phyloP scores from a whole-genome alignment of 2,113 vertebrate genomes.

The Oryzias curvinotus region DNA sequence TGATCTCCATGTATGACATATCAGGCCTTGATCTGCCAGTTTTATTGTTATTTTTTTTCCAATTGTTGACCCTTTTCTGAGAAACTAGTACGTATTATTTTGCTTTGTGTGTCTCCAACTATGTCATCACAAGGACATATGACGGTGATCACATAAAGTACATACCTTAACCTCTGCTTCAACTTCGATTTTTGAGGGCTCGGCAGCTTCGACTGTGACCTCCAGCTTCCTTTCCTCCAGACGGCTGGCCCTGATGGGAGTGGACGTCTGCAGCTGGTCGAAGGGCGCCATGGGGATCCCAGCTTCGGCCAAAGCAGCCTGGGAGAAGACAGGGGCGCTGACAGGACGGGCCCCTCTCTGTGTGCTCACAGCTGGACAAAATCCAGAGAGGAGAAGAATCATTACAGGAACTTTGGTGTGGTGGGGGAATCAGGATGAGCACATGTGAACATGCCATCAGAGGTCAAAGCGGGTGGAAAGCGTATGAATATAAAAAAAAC shows the following conservation, averaged over 20 bases:
- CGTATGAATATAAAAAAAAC: neutral
- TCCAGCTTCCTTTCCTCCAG: constrained; percentile 76
- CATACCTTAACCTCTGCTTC: constrained; percentile 78
- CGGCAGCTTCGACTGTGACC: constrained; percentile 75
- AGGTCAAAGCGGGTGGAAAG: neutral
- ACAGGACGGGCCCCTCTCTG: constrained; percentile 85
- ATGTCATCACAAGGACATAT: neutral
- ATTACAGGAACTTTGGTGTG: neutral
- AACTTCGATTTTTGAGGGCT: constrained; percentile 68
- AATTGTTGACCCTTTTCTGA: neutral
- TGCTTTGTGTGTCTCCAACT: neutral
- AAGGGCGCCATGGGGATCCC: constrained; percentile 64
- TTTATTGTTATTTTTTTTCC: neutral
- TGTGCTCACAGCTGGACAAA: constrained; percentile 72
- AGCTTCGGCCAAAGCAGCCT: constrained; percentile 78
- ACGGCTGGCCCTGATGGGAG: constrained; percentile 60
- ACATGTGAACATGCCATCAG: neutral
- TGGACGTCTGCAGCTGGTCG: constrained; percentile 70
- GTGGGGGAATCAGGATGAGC: too few relatives aligned
- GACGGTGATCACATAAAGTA: neutral
- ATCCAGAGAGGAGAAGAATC: constrained; percentile 37
- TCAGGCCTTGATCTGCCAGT: neutral
- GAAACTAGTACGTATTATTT: neutral
- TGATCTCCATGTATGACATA: constrained; percentile 6
- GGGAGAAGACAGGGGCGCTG: constrained; percentile 88